A percentile compares a stretch with the other conserved stretches of the same genome.
phyloP scores from a whole-genome alignment of 2,113 vertebrate species.

The Microtus oregoni region DNA sequence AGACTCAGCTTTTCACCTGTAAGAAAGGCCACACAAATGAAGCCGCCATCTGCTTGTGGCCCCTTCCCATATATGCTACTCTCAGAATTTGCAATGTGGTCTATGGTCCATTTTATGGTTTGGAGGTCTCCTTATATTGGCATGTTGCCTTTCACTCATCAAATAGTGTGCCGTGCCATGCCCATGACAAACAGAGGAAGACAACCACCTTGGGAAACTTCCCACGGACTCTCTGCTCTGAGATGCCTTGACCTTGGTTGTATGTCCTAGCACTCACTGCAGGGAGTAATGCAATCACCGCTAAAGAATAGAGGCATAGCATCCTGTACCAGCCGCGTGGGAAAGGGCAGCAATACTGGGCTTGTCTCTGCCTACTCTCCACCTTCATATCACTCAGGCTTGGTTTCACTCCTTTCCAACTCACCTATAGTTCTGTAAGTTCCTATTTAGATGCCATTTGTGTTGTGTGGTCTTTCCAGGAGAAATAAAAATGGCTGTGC shows the following conservation, averaged over 20 bases:
- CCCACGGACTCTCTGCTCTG: neutral
- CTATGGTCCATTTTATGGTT: neutral
- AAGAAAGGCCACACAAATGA: neutral
- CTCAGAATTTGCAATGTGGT: neutral
- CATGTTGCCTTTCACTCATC: too few species aligned
- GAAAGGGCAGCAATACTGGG: neutral
- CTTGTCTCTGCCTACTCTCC: neutral
- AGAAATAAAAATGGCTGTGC: neutral
- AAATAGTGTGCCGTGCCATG: neutral
- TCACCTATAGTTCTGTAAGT: neutral
- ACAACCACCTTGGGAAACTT: neutral
- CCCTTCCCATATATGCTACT: too few species aligned
- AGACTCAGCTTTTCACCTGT: neutral
- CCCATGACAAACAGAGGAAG: neutral
- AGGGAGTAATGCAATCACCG: neutral
- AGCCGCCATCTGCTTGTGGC: neutral
- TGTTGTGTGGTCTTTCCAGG: neutral
- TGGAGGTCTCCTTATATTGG: neutral
- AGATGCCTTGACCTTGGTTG: neutral
- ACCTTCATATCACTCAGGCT: neutral
- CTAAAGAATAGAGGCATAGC: neutral
- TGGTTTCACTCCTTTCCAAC: neutral
- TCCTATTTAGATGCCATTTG: neutral
- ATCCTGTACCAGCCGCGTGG: too few species aligned
- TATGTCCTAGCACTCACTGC: neutral